Evolutionary conservation across 2,888 invertebrate genomes (phyloP), one percentile per base, ranked within the genome.

Genomic region (Drosophila flavopinicola): DNA sequence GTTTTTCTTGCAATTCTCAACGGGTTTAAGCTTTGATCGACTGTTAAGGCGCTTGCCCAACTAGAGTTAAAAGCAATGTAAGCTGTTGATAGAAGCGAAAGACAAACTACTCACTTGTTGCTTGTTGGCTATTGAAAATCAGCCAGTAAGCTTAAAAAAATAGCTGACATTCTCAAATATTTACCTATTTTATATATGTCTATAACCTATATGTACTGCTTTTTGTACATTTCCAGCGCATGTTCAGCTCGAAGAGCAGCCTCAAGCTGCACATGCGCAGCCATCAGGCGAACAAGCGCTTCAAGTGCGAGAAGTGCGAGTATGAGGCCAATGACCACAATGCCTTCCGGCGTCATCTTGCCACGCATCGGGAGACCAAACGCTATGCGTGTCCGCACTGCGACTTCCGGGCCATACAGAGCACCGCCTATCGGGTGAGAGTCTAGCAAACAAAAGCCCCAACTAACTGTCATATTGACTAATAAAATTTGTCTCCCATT

Each of bases 261-360:
- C 77, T 94, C 5, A 92, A 91, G 56, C 88, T 92, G 37, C 94
- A 94, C 76, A 91, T 93, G 72, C 76, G 85, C 17, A 89, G 83
- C 3, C 89, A 91, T 27, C 86, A 88, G 60, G 66, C 75, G 20
- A 75, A 68, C n/a, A 88, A 88, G 41, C 89, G 96, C 0, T 96
- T 95, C 90, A 92, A 94, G 32, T 97, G 97, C 88, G 93, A 94
- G 29, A 91, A 93, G 44, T 97, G 97, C 89, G 92, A 92, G 3
- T 96, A 95, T 89, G 92, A 93, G 33, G 94, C 95, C 3, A 93
- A 94, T 2, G 96, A 97, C 88, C 96, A 96, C 90, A 97, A 96
- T 90, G 94, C 96, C 0, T 92, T 96, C 71, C 92, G 96, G 20
- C 93, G 96, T 1, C 97, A 97, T 90, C 94, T 95, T 79, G 89